Percentiles rank a stretch among this genome's conserved stretches.
phyloP scores from a whole-genome alignment of 2,888 invertebrate species.

The Ennomos fuscantarius region DNA sequence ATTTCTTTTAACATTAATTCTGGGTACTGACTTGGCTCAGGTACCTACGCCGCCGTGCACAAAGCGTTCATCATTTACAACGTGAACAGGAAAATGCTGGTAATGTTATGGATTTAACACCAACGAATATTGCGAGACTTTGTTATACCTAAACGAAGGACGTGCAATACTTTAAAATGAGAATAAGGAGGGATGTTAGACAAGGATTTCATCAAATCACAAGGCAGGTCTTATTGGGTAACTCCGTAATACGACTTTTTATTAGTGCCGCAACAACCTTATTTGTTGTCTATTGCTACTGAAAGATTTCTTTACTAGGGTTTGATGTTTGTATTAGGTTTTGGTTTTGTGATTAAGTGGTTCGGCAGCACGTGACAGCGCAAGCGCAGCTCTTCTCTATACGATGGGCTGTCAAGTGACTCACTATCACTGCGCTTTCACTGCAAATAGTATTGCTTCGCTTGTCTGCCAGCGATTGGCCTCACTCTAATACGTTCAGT shows the following conservation, averaged over 20 bases:
- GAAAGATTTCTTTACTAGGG: background rate
- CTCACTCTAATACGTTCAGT: slow-evolving; percentile 55
- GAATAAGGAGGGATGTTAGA: background rate
- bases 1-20: slow-evolving; percentile 10
- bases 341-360: no score
- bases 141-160: background rate
- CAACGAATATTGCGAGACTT: background rate
- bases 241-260: no score
- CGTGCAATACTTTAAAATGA: background rate
- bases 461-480: slow-evolving; percentile 64
- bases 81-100: slow-evolving; percentile 28
- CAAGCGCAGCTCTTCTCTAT: slow-evolving; percentile 58
- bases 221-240: no score
- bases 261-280: slow-evolving; percentile 9
- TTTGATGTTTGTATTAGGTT: slow-evolving; percentile 20
- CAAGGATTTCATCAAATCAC: no score
- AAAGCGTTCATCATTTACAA: slow-evolving; percentile 12
- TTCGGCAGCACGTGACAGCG: slow-evolving; percentile 26
- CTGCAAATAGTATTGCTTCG: slow-evolving; percentile 64
- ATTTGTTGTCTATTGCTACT: slow-evolving; percentile 10
- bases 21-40: background rate
- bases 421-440: slow-evolving; percentile 79
- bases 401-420: slow-evolving; percentile 56
- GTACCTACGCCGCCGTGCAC: no score
- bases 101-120: background rate